Conservation (phyloP, 2,113 vertebrate species). For the Rallus limicola region DNA sequence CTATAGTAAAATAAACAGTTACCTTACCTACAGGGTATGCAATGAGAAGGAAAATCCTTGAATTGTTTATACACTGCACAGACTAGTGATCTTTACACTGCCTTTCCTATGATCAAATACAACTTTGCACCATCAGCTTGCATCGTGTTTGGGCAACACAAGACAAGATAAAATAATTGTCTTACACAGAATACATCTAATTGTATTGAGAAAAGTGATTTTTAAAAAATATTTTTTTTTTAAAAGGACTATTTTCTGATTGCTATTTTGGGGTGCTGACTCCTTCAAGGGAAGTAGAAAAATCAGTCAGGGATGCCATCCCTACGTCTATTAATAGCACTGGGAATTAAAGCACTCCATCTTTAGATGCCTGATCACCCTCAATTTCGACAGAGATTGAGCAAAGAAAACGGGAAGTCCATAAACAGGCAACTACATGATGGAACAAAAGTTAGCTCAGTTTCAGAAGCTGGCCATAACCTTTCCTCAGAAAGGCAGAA, state of each 20-base stretch:
- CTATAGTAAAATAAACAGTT: neutral
- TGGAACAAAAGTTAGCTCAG: neutral
- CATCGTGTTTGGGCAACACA: neutral
- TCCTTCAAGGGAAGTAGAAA: neutral
- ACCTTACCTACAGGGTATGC: neutral
- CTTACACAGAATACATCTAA: neutral
- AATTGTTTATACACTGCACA: neutral
- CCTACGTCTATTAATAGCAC: neutral
- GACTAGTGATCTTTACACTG: neutral
- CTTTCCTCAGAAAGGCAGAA: neutral
- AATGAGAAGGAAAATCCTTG: neutral
- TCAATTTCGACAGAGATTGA: neutral
- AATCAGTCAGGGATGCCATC: neutral
- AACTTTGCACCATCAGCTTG: neutral
- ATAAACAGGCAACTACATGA: neutral
- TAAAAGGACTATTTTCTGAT: neutral
- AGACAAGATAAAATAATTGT: neutral
- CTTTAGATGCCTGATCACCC: neutral
- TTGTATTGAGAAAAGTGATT: neutral
- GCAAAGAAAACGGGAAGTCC: neutral
- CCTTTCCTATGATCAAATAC: neutral
- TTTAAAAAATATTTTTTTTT: neutral
- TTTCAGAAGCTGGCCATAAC: neutral
- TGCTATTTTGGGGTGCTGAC: neutral
- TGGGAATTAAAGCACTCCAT: neutral